phyloP scores from a whole-genome alignment of 1,140 invertebrate species.

The Orchesella cincta region DNA sequence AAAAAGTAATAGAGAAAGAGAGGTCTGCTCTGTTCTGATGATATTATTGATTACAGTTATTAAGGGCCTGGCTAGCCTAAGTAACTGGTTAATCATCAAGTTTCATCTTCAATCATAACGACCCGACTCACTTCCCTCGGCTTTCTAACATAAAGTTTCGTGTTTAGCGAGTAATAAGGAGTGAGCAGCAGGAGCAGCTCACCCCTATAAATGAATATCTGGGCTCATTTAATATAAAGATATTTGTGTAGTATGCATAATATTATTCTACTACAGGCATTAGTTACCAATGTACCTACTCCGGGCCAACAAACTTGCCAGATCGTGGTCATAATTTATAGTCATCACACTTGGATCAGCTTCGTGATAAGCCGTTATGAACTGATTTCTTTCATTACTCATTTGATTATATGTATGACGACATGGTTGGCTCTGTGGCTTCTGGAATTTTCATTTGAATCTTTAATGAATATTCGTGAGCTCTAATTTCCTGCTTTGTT shows the following conservation, averaged over 20 bases:
- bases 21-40: constrained; percentile 5
- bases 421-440: not conserved
- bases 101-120: constrained; percentile 26
- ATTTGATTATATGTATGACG: not conserved
- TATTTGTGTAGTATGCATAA: no score
- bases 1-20: not conserved
- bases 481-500: constrained; percentile 13
- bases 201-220: no score
- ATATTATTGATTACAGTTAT: constrained; percentile 29
- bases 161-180: no score
- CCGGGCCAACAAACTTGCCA: no score
- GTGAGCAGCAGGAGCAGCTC: no score
- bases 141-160: no score
- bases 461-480: not conserved
- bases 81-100: constrained; percentile 29
- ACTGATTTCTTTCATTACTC: not conserved
- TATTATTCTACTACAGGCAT: no score
- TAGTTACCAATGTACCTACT: no score
- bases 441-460: constrained; percentile 15
- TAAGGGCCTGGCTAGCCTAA: constrained; percentile 10
- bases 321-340: not conserved
- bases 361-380: constrained; percentile 22
- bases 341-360: not conserved
- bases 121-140: constrained; percentile 17
- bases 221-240: no score